phyloP scores from a whole-genome alignment of 2,113 vertebrate genomes.

The Spea bombifrons region DNA sequence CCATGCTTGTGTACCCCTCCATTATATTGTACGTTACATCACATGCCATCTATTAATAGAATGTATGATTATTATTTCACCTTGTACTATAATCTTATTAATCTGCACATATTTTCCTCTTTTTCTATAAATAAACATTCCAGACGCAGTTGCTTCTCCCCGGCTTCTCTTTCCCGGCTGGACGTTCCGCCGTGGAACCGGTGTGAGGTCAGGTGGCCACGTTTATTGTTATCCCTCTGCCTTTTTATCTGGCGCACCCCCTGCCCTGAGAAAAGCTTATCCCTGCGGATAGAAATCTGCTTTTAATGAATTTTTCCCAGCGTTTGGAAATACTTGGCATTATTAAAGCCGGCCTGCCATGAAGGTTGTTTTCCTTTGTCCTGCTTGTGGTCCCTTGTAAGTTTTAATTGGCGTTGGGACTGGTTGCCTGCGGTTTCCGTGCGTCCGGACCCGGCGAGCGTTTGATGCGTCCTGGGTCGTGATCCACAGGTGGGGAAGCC shows the following conservation, averaged over 20 bases:
- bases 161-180: no score
- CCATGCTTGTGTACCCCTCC: no score
- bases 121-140: no score
- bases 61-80: no score
- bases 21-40: no score
- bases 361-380: not conserved
- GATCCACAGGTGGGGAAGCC: constrained; percentile 4
- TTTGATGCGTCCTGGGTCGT: constrained; percentile 15
- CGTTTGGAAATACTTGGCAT: not conserved
- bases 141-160: no score
- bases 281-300: constrained; percentile 9
- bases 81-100: no score
- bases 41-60: no score
- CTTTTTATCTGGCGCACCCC: not conserved
- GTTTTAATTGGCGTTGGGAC: constrained; percentile 22
- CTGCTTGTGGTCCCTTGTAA: not conserved
- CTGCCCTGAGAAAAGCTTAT: not conserved
- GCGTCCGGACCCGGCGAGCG: not conserved
- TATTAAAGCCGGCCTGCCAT: not conserved
- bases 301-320: constrained; percentile 32
- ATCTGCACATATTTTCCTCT: no score
- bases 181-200: no score
- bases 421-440: not conserved
- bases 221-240: not conserved
- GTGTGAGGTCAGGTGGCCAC: no score